phyloP scores from a whole-genome alignment of 2,888 invertebrate genomes.

The Xanthia togata region DNA sequence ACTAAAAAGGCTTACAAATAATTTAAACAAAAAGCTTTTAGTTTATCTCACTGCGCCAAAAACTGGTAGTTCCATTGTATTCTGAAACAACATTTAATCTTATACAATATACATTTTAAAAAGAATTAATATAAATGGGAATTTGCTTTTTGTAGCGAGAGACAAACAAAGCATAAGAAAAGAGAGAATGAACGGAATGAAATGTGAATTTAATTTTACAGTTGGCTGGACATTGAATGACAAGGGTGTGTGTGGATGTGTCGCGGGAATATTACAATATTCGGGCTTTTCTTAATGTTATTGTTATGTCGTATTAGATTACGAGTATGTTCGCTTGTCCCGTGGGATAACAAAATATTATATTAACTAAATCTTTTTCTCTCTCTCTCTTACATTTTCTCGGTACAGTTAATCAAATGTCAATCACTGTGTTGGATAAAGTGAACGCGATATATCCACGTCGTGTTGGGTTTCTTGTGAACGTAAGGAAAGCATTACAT shows the following conservation, averaged over 20 bases:
- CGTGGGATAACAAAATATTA: slow-evolving; percentile 17
- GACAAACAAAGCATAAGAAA: slow-evolving; percentile 62
- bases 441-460: slow-evolving; percentile 47
- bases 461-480: slow-evolving; percentile 41
- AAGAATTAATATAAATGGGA: slow-evolving; percentile 36
- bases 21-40: background rate
- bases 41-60: background rate
- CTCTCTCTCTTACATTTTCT: slow-evolving; percentile 14
- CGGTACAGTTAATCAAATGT: slow-evolving; percentile 50
- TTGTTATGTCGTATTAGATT: slow-evolving; percentile 39
- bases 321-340: slow-evolving; percentile 27
- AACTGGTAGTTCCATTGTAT: background rate
- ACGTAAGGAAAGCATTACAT: slow-evolving; percentile 34
- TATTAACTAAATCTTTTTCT: slow-evolving; percentile 22
- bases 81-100: background rate
- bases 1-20: background rate
- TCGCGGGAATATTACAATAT: slow-evolving; percentile 52
- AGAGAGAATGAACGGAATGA: slow-evolving; percentile 68
- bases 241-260: slow-evolving; percentile 70
- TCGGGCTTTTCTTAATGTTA: slow-evolving; percentile 37
- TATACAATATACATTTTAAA: slow-evolving; percentile 2
- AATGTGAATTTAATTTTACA: slow-evolving; percentile 82
- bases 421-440: slow-evolving; percentile 48
- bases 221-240: slow-evolving; percentile 76
- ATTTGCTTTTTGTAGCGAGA: slow-evolving; percentile 38